Base-by-base conservation (phyloP, 2,113 vertebrate genomes). In the Upupa epops region DNA sequence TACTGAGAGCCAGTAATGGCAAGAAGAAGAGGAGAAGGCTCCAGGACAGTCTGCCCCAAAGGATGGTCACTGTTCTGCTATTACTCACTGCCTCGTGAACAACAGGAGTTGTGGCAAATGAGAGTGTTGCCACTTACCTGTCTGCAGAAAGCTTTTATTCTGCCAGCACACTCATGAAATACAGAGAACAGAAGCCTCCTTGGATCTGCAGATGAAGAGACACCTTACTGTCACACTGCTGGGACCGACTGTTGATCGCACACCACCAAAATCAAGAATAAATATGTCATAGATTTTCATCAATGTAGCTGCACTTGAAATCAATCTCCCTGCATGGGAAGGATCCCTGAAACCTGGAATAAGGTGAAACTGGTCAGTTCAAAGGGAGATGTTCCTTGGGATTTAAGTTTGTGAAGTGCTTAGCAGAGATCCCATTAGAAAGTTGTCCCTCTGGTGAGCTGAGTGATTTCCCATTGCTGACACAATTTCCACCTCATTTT, bases 91-190 rank as follows among this genome's bases (percentile, higher is more conserved):
- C 92, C 70, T 29, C 46, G 6, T 40, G 86, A 89, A 49, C 29
- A 66, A 78, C 37, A 75, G 66, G 34, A 81, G 29, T 26, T 0
- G 2, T 31, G 40, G 52, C 24, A 78, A 82, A 54, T 6, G 40
- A 89, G 31, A 78, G 22, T 32, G 72, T 76, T 85, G 59, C 59
- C 28, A 14, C 22, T 54, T 45, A 32, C 29, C 14, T 4, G 32
- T 72, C 0, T 40, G 52, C 56, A 91, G 63, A 74, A 83, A 90
- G 68, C 76, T 96, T 88, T 82, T 73, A 96, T 82, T 54, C 56
- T 83, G 78, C 31, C 70, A 89, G 31, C 13, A 70, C 60, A 31
- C 45, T 86, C 61, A 51, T 17, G 52, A 76, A 82, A 56, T 45
- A 37, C 0, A 5, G 72, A 52, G 31, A 91, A 64, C 0, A 69